These are phyloP conservation scores for Lepeophtheirus nordmannii DNA, from an alignment of 2,888 invertebrate species.

Conservation along the genomic window DNA sequence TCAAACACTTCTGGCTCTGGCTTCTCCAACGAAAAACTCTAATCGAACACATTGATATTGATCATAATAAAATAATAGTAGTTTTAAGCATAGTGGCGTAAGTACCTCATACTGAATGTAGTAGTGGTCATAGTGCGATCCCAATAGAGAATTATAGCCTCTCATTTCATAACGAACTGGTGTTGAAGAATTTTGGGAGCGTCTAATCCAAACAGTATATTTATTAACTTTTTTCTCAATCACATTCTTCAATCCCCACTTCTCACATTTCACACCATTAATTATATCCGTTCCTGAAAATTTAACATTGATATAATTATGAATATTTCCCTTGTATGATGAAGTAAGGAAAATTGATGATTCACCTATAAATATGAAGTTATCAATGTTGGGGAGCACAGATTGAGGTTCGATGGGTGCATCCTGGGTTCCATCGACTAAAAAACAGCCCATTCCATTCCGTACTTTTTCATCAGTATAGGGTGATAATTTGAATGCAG, in stretches of 20 bases:
- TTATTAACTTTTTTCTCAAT: constrained; percentile 67
- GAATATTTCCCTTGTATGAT: too few species aligned
- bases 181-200: constrained; percentile 39
- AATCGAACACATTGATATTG: not conserved
- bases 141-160: constrained; percentile 77
- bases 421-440: constrained; percentile 57
- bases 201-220: constrained; percentile 59
- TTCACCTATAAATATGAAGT: constrained; percentile 39
- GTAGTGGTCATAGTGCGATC: constrained; percentile 91
- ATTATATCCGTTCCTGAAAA: constrained; percentile 49
- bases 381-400: constrained; percentile 61
- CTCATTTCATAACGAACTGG: constrained; percentile 71
- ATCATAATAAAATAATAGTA: not conserved
- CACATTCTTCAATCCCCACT: constrained; percentile 54
- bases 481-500: constrained; percentile 42
- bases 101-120: constrained; percentile 40
- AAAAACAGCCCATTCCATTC: constrained; percentile 62
- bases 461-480: constrained; percentile 55
- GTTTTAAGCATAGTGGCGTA: not conserved
- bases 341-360: not conserved
- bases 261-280: constrained; percentile 53
- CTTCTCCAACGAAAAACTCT: not conserved
- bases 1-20: constrained; percentile 19
- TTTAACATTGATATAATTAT: not conserved
- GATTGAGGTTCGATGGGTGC: constrained; percentile 50